A percentile compares a stretch with the other conserved stretches of the same genome.
Conservation (phyloP, 2,113 vertebrate species). For the Dicentrarchus labrax region DNA sequence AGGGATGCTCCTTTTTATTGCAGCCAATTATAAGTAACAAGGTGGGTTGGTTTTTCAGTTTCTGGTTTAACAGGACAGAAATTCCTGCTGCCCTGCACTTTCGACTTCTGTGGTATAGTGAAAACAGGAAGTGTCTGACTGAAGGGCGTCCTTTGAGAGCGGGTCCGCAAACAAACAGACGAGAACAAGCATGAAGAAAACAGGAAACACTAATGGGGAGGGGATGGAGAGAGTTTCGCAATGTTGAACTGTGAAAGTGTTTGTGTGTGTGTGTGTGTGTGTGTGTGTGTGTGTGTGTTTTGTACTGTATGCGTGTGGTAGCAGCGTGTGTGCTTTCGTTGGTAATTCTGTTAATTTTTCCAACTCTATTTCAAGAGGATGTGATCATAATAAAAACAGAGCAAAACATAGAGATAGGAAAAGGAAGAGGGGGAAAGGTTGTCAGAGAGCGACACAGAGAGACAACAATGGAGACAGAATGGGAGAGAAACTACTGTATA, state of each 20-base stretch:
- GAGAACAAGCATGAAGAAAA: slow-evolving; percentile 69
- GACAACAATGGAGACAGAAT: background rate
- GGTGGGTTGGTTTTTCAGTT: background rate
- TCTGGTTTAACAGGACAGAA: background rate
- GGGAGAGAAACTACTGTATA: background rate
- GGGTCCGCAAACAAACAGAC: slow-evolving; percentile 79
- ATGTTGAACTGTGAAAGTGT: slow-evolving; percentile 6
- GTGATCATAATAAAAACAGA: background rate
- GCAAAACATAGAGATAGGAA: slow-evolving; percentile 1
- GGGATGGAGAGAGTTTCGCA: slow-evolving; percentile 26
- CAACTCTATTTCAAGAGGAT: background rate
- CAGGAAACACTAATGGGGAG: slow-evolving; percentile 77
- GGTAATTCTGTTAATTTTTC: background rate
- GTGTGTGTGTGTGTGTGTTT: background rate
- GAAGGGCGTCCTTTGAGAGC: slow-evolving; percentile 76
- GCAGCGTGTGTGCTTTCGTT: slow-evolving; percentile 13
- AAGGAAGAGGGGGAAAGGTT: background rate
- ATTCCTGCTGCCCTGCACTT: slow-evolving; percentile 31
- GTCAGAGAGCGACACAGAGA: background rate
- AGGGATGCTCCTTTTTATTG: background rate
- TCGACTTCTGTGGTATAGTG: slow-evolving; percentile 63
- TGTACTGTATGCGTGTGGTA: background rate
- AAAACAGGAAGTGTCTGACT: slow-evolving; percentile 85
- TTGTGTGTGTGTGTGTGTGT: background rate
- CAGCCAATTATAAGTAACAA: background rate